Percentiles rank a stretch among this genome's conserved stretches.
These are phyloP conservation scores for Caenorhabditis sinica DNA, from an alignment of 2,888 invertebrate genomes.

Conservation along the genomic window DNA sequence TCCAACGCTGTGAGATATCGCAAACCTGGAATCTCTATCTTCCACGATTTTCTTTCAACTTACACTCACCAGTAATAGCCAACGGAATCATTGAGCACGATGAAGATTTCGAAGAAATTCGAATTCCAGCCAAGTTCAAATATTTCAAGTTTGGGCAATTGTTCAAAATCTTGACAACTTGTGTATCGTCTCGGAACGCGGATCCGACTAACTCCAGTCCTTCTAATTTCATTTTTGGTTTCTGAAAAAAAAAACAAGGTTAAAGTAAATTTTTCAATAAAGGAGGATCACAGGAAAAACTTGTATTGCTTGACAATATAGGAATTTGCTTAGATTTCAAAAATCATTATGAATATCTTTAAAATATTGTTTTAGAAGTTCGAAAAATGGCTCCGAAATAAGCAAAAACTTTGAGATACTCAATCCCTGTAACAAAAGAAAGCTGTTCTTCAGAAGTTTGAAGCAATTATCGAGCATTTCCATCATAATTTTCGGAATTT, in stretches of 20 bases:
- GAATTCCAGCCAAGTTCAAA: conserved; percentile 36
- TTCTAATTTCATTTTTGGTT: conserved; percentile 3
- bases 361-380: no score
- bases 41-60: not conserved
- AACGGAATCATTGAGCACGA: not conserved
- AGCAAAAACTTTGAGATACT: no score
- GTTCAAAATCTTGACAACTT: conserved; percentile 29
- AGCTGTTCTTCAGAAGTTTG: no score
- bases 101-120: not conserved
- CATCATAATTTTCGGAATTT: no score
- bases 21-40: conserved; percentile 32
- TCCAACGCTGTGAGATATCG: conserved; percentile 26
- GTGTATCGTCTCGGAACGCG: conserved; percentile 20
- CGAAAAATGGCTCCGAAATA: no score
- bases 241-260: conserved; percentile 20
- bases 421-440: no score
- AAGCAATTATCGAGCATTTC: no score
- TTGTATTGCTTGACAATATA: no score
- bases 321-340: no score
- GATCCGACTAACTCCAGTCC: conserved; percentile 6
- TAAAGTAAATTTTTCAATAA: no score
- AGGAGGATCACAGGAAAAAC: no score
- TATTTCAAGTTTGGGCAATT: conserved; percentile 27
- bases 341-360: no score
- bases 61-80: not conserved